Conservation (phyloP, 2,113 vertebrate genomes). For the Nyctibius bracteatus region DNA sequence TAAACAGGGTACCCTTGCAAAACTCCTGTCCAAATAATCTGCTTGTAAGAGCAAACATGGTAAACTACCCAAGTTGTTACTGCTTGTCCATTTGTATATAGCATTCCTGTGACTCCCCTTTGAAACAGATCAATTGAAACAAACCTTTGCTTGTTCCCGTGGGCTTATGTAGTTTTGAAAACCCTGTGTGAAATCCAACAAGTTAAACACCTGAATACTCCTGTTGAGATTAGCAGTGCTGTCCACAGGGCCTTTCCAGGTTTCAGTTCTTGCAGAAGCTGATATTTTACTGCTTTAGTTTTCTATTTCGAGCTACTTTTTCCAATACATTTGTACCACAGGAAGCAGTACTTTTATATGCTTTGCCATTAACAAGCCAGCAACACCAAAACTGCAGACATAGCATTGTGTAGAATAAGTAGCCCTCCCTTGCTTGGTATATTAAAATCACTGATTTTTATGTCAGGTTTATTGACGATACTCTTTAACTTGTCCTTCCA, state of each 20-base stretch:
- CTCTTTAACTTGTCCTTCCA: neutral
- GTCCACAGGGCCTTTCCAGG: neutral
- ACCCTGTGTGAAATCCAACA: neutral
- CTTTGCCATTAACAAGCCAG: neutral
- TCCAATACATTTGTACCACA: accelerated
- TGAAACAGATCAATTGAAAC: neutral
- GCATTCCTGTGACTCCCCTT: neutral
- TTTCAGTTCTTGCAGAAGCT: neutral
- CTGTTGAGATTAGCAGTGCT: neutral
- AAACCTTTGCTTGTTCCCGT: neutral
- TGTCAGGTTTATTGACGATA: neutral
- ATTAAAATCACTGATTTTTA: neutral
- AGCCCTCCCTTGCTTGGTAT: neutral
- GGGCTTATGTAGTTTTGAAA: neutral
- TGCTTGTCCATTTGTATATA: neutral
- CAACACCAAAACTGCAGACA: neutral
- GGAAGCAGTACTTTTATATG: neutral
- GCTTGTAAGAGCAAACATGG: neutral
- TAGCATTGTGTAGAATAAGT: no score
- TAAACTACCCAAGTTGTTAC: neutral
- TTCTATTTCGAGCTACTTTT: neutral
- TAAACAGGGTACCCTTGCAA: neutral
- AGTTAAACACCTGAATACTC: neutral
- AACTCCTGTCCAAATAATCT: neutral
- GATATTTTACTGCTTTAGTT: neutral